Evolutionary conservation across 2,113 vertebrate species (phyloP), one percentile per base, ranked within the genome.

Genomic region (Echinops telfairi): DNA sequence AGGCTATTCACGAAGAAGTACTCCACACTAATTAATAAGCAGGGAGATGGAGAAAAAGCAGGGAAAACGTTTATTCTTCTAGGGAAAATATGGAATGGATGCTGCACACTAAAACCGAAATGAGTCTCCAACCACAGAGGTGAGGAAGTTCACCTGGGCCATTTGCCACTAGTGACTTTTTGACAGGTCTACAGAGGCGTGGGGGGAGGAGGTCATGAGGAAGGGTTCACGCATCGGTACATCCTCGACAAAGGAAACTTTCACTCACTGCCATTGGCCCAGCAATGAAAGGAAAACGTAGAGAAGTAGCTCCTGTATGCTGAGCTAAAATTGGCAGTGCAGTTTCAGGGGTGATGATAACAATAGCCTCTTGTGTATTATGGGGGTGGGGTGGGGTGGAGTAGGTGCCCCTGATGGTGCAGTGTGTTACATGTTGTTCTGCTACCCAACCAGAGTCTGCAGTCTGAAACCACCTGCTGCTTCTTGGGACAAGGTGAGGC

Each of bases 21-120:
- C 2, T 96, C 96, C 94, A 96, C 93, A 98, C 98, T 98, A 91
- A 78, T 25, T 98, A 91, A 78, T 25, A n/a, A 70, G 95, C 92
- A 38, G 20, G 77, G 64, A 94, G 47, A 91, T 1, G 38, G 60
- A 57, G 58, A 71, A 83, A 93, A 83, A 31, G 38, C 66, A 62
- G 66, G 58, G 27, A 88, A 73, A 77, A 9, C 20, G 6, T 53
- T 25, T 91, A 96, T 81, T 89, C n/a, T 85, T 62, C 90, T 40
- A n/a, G 33, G 23, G 31, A 20, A 76, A 33, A 73, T 7, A 33
- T 17, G 15, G n/a, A 60, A 22, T 12, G 2, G 25, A 4, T 75
- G 62, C 0, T 0, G 5, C n/a, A 23, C 4, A 5, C 73, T 81
- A 17, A 19, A 1, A 36, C 38, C 20, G 81, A 31, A 27, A 6